Evolutionary conservation across 2,113 vertebrate species (phyloP).

Genomic region (Catharus fuscescens): DNA sequence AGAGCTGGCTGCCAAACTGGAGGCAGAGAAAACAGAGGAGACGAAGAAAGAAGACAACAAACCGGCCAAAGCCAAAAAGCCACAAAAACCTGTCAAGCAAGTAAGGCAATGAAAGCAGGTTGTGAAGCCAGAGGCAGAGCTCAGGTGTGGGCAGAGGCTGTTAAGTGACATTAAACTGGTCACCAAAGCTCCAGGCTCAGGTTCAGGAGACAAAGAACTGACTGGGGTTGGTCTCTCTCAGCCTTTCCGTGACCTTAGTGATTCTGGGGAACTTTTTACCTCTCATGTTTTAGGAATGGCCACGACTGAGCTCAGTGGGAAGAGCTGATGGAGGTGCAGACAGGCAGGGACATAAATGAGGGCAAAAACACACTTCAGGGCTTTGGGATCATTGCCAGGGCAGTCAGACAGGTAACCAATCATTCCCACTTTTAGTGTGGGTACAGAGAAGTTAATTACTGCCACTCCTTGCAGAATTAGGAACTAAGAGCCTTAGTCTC

Average conservation of each 20-base stretch:
- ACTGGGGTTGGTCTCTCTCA: background rate
- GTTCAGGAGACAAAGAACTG: background rate
- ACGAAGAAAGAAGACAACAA: conserved; percentile 6
- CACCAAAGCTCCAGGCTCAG: background rate
- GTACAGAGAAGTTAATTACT: background rate
- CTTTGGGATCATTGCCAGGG: background rate
- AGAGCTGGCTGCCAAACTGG: conserved; percentile 77
- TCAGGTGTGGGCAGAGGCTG: background rate
- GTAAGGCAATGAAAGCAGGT: background rate
- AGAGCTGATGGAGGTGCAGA: background rate
- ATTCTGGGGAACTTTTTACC: background rate
- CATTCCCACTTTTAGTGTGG: background rate
- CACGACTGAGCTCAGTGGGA: background rate
- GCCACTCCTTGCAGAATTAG: background rate
- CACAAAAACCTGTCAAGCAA: conserved; percentile 54
- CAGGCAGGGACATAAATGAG: background rate
- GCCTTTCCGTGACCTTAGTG: background rate
- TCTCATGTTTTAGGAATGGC: background rate
- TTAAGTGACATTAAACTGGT: background rate
- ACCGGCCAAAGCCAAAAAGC: background rate
- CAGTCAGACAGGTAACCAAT: background rate
- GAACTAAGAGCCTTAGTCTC: background rate
- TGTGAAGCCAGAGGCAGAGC: background rate
- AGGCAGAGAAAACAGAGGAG: conserved; percentile 58
- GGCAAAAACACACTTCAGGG: background rate